Evolutionary conservation across 2,888 invertebrate species (phyloP), one percentile per base, ranked within the genome.

Genomic region (Cryptocephalus moraei): DNA sequence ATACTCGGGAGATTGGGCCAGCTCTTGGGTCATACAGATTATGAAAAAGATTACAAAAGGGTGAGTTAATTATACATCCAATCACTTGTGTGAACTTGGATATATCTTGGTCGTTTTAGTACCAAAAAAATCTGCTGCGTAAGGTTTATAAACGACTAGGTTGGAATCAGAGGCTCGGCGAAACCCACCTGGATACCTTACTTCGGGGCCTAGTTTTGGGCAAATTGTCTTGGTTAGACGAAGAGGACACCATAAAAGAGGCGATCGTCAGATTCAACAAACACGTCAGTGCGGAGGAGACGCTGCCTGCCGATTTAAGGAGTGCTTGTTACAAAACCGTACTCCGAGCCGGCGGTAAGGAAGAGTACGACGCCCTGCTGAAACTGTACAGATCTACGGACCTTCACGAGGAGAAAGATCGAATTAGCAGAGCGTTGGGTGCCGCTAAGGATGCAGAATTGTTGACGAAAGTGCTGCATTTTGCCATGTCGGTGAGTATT

Each of bases 331-430:
- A 92, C 73, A 82, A 84, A 65, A 89, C 91, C 4, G 88, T 87
- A 41, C 74, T 92, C 47, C 75, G 78, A 55, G 82, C 83, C 12
- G 87, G 81, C 3, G 78, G 86, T 64, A 79, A 79, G 51, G 70
- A 73, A 10, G 82, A 83, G 10, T 91, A 84, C 64, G 77, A 87
- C 45, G 80, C 82, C 36, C 82, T 95, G 81, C 72, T 93, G 54
- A 76, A 80, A 63, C 70, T 92, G 54, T 91, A 93, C 72, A 80
- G 86, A 56, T 81, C 84, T 42, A 82, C 89, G 8, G 93, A 93
- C 72, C 73, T 93, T 56, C 90, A 91, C 62, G 95, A 95, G 71
- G 95, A 96, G 69, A 92, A 91, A 69, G 90, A 92, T 67, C 80
- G 95, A 62, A 86, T 96, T 62, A 81, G 89, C 48, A 77, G 88